These are phyloP conservation scores for Nycticebus coucang DNA, from an alignment of 2,113 vertebrate genomes.

Conservation along the genomic window DNA sequence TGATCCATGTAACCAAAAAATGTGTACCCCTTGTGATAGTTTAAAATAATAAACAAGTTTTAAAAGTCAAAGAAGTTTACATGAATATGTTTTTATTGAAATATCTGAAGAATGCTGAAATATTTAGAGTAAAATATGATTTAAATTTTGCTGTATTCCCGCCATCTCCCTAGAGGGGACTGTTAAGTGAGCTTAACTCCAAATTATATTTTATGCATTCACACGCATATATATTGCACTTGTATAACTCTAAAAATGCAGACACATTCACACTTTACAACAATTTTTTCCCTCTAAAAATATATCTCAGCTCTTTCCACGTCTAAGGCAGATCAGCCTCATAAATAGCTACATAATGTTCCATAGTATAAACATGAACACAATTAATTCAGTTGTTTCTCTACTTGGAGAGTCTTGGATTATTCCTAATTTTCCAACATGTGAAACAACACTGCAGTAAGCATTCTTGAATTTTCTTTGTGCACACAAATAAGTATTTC, in stretches of 20 bases:
- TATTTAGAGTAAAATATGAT: background rate
- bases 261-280: background rate
- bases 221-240: background rate
- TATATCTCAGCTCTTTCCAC: background rate
- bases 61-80: background rate
- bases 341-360: background rate
- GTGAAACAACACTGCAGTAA: background rate
- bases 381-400: background rate
- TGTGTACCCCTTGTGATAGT: too few relatives aligned
- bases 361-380: background rate
- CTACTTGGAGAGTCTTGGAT: background rate
- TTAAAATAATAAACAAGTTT: background rate
- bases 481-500: background rate
- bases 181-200: background rate
- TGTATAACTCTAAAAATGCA: background rate
- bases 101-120: constrained; percentile 13
- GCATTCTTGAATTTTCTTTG: background rate
- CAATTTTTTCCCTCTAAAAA: constrained; percentile 17
- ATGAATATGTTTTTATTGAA: constrained; percentile 1
- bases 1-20: too few relatives aligned
- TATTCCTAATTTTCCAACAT: background rate
- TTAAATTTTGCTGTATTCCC: background rate
- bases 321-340: background rate
- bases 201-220: constrained; percentile 7
- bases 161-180: background rate